These are phyloP conservation scores for Anthoscopus minutus DNA, from an alignment of 2,113 vertebrate species.

Conservation along the genomic window DNA sequence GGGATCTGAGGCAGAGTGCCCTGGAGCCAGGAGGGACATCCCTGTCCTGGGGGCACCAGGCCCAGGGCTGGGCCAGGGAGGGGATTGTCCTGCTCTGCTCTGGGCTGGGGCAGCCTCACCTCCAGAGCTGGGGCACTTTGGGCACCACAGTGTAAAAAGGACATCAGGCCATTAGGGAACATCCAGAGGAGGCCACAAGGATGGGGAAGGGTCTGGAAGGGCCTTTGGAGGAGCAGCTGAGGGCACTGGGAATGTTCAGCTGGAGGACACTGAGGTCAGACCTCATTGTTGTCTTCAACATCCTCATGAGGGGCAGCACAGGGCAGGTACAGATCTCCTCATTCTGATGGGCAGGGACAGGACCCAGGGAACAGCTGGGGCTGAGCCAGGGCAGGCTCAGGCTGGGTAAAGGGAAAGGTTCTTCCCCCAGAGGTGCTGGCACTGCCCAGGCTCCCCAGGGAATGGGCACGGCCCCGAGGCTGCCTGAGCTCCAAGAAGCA, in stretches of 20 bases:
- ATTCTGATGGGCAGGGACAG: neutral
- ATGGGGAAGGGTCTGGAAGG: neutral
- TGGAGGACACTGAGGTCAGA: neutral
- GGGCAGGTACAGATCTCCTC: neutral
- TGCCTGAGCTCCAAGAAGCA: neutral
- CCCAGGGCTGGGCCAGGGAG: no score
- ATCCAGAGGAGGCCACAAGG: neutral
- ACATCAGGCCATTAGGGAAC: neutral
- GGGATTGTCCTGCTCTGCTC: neutral
- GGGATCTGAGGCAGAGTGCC: neutral
- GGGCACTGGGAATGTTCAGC: neutral
- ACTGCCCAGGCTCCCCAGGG: neutral
- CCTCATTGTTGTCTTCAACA: neutral
- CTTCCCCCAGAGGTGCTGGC: neutral
- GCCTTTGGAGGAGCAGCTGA: neutral
- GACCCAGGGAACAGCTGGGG: neutral
- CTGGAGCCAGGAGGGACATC: neutral
- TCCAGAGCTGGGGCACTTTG: neutral
- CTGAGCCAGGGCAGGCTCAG: rapidly evolving
- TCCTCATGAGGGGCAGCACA: neutral
- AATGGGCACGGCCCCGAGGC: neutral
- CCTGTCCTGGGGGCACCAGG: neutral
- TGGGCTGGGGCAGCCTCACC: neutral
- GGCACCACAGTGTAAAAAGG: no score
- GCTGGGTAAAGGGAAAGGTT: neutral